Conservation (phyloP, 2,888 invertebrate genomes). For the Drosophila cracens region DNA sequence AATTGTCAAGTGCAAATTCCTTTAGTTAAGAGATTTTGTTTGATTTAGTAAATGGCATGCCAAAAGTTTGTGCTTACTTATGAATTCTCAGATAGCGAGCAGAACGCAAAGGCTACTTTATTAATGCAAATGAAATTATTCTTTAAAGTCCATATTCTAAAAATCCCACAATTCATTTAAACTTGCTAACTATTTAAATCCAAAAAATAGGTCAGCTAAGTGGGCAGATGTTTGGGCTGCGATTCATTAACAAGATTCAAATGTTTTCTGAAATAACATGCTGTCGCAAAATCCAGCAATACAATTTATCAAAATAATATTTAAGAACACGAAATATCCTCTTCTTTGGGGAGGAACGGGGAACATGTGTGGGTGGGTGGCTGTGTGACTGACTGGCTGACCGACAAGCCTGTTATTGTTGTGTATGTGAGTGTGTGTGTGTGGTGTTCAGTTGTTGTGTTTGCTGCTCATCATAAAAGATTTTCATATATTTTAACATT, state of each 20-base stretch:
- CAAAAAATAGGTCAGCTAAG: constrained; percentile 52
- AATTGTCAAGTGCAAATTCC: constrained; percentile 12
- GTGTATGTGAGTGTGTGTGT: neutral
- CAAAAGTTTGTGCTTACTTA: neutral
- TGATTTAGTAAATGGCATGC: constrained; percentile 7
- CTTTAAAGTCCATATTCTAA: neutral
- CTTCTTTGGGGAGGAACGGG: neutral
- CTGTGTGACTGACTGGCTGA: constrained; percentile 30
- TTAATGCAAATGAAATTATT: neutral
- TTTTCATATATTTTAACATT: constrained; percentile 67
- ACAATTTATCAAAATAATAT: constrained; percentile 47
- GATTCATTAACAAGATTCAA: constrained; percentile 28
- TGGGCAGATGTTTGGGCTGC: constrained; percentile 40
- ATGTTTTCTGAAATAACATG: constrained; percentile 44
- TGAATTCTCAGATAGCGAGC: neutral
- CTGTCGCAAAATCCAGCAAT: constrained; percentile 37
- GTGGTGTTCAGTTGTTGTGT: constrained; percentile 1
- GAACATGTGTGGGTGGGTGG: constrained; percentile 42
- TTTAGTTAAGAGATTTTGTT: neutral
- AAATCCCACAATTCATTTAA: constrained; percentile 20
- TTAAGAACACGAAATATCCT: constrained; percentile 20
- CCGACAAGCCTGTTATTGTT: constrained; percentile 37
- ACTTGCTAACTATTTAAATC: constrained; percentile 10
- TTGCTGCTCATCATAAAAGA: constrained; percentile 52
- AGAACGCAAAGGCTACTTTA: neutral